Evolutionary conservation across 30 jellyfish, hydroid and myxozoan genomes (phyloP), one percentile per base, ranked within the genome.

Genomic region (Pelagia noctiluca): DNA sequence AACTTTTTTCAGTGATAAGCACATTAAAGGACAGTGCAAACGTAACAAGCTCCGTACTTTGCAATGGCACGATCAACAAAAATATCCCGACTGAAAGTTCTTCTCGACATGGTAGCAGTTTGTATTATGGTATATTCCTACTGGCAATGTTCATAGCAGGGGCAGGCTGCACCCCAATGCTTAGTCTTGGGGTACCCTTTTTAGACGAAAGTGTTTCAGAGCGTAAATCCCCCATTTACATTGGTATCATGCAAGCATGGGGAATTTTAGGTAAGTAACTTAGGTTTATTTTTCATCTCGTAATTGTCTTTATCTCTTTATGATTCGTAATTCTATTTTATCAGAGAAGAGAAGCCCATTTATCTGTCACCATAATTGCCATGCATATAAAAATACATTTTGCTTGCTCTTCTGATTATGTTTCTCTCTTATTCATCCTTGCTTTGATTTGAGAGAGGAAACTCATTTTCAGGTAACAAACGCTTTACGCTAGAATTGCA

Each of bases 161-260:
- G 7, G 89, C 86, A 1, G 96, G 96, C 3, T 75, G 89, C 50
- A 46, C 98, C 26, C 98, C 98, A 8, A 67, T 92, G 81, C 21
- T 72, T 29, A 73, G 96, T 12, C 80, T 92, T 24, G 98, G 98
- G 4, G 57, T 90, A 5, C 89, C 98, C 21, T 85, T 28, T 61
- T 5, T 92, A 49, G 98, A 92, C 49, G 96, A 92, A 62, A 92
- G 81, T 75, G 96, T 85, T 36, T 77, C 93, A 5, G 77, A 67
- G 30, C 35, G 54, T 29, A 80, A 57, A 3, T 75, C 96, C 3
- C 96, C 98, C 31, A 61, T 80, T 13, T 92, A 85, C 63, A 38
- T 92, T 49, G 96, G 96, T n/a, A n/a, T 85, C 26, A 75, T 74
- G 50, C 86, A 76, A 50, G 13, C 86, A 37, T 48, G 82, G 26